These are phyloP conservation scores for Bombus picipes DNA, from an alignment of 1,140 invertebrate species.

Conservation along the genomic window DNA sequence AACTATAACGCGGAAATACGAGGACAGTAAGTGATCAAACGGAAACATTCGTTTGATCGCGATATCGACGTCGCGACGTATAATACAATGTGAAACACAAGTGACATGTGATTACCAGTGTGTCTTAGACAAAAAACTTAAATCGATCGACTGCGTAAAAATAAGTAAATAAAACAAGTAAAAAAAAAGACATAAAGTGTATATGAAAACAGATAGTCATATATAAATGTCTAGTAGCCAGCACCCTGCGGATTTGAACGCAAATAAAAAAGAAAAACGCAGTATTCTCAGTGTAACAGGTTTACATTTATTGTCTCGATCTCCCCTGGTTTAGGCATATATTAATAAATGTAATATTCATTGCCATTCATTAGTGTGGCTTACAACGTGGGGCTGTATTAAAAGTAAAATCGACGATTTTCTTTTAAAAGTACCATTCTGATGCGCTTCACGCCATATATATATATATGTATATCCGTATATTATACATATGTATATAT, in stretches of 20 bases:
- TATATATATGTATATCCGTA: background rate
- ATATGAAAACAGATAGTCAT: constrained; percentile 70
- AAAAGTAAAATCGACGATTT: constrained; percentile 64
- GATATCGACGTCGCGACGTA: background rate
- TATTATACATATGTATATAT: constrained; percentile 8
- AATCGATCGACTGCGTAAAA: constrained; percentile 17
- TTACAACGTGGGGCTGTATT: constrained; percentile 77
- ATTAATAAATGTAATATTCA: constrained; percentile 72
- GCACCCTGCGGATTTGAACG: constrained; percentile 79
- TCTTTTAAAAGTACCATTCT: constrained; percentile 55
- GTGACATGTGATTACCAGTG: constrained; percentile 50
- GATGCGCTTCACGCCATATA: constrained; percentile 51
- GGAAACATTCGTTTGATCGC: background rate
- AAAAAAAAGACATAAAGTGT: constrained; percentile 32
- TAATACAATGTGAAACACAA: constrained; percentile 62
- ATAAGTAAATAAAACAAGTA: constrained; percentile 19
- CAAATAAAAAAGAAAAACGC: constrained; percentile 82
- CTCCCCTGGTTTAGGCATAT: constrained; percentile 78
- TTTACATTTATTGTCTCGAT: constrained; percentile 83
- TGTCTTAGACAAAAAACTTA: background rate
- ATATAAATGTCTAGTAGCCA: constrained; percentile 78
- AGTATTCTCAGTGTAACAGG: constrained; percentile 82
- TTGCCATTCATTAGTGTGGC: constrained; percentile 48
- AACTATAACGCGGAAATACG: background rate
- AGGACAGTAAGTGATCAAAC: background rate